phyloP scores from a whole-genome alignment of 2,888 invertebrate species.

The Caenorhabditis sp. region DNA sequence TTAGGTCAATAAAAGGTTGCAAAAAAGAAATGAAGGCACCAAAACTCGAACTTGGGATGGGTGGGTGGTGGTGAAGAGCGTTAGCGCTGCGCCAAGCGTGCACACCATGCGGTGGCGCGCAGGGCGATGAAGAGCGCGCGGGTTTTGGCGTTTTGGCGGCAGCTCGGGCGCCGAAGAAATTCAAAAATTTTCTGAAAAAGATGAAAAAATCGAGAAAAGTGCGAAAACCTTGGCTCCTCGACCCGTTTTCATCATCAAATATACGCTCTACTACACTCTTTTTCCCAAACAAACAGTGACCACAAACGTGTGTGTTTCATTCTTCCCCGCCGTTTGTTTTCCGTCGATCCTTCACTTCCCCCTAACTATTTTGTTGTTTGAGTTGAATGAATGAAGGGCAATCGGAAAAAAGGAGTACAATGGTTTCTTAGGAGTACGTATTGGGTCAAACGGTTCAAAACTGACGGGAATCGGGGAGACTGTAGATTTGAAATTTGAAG shows the following conservation, averaged over 20 bases:
- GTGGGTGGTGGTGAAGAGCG: background rate
- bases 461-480: background rate
- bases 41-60: background rate
- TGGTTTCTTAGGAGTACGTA: background rate
- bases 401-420: background rate
- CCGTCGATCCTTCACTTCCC: no score
- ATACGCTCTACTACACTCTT: slow-evolving; percentile 3
- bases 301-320: background rate
- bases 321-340: no score
- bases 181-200: background rate
- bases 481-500: no score
- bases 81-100: background rate
- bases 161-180: no score
- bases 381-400: background rate
- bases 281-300: background rate
- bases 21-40: background rate
- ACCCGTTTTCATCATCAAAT: background rate
- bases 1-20: background rate
- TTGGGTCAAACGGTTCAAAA: background rate
- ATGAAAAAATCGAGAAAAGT: background rate
- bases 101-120: background rate
- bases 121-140: slow-evolving; percentile 1
- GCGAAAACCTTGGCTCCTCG: background rate
- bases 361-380: slow-evolving; percentile 6
- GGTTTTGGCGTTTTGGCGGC: background rate